Conservation (phyloP, 2,888 invertebrate genomes). For the Andrena chrysosceles region DNA sequence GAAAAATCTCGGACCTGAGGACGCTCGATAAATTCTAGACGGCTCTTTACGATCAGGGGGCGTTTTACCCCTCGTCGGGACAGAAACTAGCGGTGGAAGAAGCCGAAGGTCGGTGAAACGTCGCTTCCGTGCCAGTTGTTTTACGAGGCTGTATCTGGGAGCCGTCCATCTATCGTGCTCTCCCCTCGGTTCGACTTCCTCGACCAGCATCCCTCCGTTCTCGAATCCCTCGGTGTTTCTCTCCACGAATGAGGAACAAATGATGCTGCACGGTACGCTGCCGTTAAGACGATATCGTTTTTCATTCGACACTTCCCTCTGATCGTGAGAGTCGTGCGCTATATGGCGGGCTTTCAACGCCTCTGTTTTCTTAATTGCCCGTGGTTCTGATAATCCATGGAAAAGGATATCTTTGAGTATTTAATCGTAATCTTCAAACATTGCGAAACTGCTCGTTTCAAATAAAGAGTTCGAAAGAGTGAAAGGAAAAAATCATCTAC, state of each 20-base stretch:
- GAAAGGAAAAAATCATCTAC: not conserved
- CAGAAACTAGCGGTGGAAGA: slow-evolving; percentile 11
- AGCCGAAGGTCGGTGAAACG: slow-evolving; percentile 44
- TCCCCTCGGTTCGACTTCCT: slow-evolving; percentile 29
- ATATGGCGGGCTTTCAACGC: not conserved
- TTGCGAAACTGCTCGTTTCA: not conserved
- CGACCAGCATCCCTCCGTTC: slow-evolving; percentile 10
- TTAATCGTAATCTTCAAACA: too few species aligned
- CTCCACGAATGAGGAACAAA: slow-evolving; percentile 53
- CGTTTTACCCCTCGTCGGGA: slow-evolving; percentile 17
- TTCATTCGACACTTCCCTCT: slow-evolving; percentile 35
- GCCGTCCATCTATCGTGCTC: slow-evolving; percentile 69
- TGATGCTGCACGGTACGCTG: slow-evolving; percentile 41
- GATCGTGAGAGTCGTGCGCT: not conserved
- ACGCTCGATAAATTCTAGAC: slow-evolving; percentile 36
- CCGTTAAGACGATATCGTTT: slow-evolving; percentile 50
- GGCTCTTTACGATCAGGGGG: not conserved
- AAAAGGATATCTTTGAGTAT: not conserved
- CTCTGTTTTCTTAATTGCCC: not conserved
- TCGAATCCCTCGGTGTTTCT: slow-evolving; percentile 16
- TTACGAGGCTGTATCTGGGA: slow-evolving; percentile 74
- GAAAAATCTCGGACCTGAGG: slow-evolving; percentile 2
- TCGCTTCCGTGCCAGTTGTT: slow-evolving; percentile 73
- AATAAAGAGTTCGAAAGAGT: not conserved
- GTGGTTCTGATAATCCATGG: not conserved